Percentiles rank a stretch among this genome's conserved stretches.
Evolutionary conservation across 2,113 vertebrate genomes (phyloP).

Genomic region (Oxygymnocypris stewartii): DNA sequence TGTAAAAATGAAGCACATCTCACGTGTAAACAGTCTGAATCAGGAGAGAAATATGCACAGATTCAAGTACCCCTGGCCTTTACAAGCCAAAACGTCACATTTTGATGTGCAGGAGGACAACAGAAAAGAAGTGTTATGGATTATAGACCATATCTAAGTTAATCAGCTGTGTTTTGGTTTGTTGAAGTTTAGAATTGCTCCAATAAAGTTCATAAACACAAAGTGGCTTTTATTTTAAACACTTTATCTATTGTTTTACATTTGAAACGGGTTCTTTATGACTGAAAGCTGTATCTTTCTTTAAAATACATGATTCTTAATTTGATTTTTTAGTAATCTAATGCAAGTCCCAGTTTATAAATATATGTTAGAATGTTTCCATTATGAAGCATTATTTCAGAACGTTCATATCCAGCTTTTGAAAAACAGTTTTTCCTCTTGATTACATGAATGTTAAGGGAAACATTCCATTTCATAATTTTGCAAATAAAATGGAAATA

Average conservation of each 20-base stretch:
- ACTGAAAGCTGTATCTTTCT: neutral
- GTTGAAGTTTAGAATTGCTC: neutral
- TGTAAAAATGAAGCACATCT: too few relatives aligned
- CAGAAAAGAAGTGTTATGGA: too few relatives aligned
- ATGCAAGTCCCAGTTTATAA: neutral
- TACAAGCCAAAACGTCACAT: too few relatives aligned
- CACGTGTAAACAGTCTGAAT: too few relatives aligned
- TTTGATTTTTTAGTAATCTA: neutral
- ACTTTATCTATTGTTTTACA: neutral
- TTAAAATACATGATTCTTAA: neutral
- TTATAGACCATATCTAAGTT: too few relatives aligned
- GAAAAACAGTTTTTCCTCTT: too few relatives aligned
- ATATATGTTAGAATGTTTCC: neutral
- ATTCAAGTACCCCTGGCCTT: too few relatives aligned
- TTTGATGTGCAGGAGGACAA: too few relatives aligned
- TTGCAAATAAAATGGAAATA: neutral
- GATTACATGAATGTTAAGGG: neutral
- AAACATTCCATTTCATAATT: neutral
- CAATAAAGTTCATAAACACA: neutral
- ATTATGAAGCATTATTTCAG: neutral
- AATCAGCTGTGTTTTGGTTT: too few relatives aligned
- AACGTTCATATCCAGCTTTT: too few relatives aligned
- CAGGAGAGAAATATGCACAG: too few relatives aligned
- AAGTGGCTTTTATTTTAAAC: neutral
- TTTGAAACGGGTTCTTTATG: neutral